Base-by-base conservation (phyloP, 2,888 invertebrate species). In the Lasius fuliginosus region DNA sequence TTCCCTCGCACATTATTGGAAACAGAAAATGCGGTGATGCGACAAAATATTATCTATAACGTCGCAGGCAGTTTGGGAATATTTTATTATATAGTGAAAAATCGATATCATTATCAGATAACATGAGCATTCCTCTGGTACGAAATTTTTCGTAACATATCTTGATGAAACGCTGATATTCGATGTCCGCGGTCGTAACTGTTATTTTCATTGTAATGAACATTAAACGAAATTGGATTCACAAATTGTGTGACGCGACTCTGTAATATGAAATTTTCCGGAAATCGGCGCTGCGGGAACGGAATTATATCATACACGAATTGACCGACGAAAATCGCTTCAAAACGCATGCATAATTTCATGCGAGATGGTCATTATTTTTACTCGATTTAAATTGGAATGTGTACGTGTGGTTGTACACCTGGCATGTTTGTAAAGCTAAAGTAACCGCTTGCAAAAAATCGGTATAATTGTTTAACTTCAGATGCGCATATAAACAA, bases 161-260 rank as follows among this genome's bases (percentile, higher is more conserved):
- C 56, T 33, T 33, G 49, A 49, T 42, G 27, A 81, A 36, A 23
- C 56, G 18, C n/a, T n/a, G 3, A 23, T 46, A 71, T 73, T 27
- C 60, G 36, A 79, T 42, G 49, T 58, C 73, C 27, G 33, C 15
- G 23, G n/a, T 33, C 58, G 18, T 81, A 58, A 73, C 46, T 30
- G 49, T 81, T 81, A 81, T 81, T 81, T 81, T 81, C 77, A 27
- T 60, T 73, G n/a, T 81, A 60, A 81, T 73, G 42, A 73, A 81
- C 79, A 81, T 81, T 81, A 81, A 81, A 71, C 73, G 79, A 81
- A 81, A 81, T 81, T 81, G 73, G 73, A 81, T 81, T 73, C 73
- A 73, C 46, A 81, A 73, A 62, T 81, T 81, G 56, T 69, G 33
- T 60, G 71, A 81, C 73, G 58, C 46, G 73, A 81, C 36, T 81